Evolutionary conservation across 2,888 invertebrate genomes (phyloP), one percentile per base, ranked within the genome.

Genomic region (Callimorpha dominula): DNA sequence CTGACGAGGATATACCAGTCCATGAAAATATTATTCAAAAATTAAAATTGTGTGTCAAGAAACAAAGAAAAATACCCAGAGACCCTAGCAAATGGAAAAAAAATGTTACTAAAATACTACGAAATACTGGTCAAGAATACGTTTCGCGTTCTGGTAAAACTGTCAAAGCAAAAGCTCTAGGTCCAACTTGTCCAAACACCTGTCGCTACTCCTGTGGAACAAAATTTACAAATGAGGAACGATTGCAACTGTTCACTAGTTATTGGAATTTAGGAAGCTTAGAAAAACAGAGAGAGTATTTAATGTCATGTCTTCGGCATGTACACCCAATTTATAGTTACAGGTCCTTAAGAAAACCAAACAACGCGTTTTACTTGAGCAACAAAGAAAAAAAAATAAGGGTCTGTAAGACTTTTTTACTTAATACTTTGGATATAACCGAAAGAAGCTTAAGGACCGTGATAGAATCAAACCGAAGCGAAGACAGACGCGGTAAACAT

Each of bases 71-170:
- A 9, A 31, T 9, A 15, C 42, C 54, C 15, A 42, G 42, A 17
- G n/a, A 70, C 11, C 64, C 63, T n/a, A 70, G n/a, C 40, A 70
- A 70, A 42, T 64, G 64, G 70, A 63, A 64, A 52, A 12, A 15
- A 52, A 64, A 42, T 49, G 50, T 63, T 40, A 40, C 66, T 31
- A 31, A 31, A 31, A 31, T 31, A 31, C 31, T 31, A 31, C 31
- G 31, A 31, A 31, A 31, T 31, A 31, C 31, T 31, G 31, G 31
- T 31, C 31, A 71, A 50, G 57, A 63, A 63, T 64, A 70, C 52
- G 31, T 52, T 52, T 11, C 63, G 52, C 12, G 40, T 42, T 50
- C 52, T 42, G 64, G 70, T 52, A 69, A n/a, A 20, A 7, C 17
- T 60, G n/a, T 63, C 17, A 69, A 50, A 63, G 50, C 69, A 20